phyloP scores from a whole-genome alignment of 2,888 invertebrate genomes.

The Athetis lepigone region DNA sequence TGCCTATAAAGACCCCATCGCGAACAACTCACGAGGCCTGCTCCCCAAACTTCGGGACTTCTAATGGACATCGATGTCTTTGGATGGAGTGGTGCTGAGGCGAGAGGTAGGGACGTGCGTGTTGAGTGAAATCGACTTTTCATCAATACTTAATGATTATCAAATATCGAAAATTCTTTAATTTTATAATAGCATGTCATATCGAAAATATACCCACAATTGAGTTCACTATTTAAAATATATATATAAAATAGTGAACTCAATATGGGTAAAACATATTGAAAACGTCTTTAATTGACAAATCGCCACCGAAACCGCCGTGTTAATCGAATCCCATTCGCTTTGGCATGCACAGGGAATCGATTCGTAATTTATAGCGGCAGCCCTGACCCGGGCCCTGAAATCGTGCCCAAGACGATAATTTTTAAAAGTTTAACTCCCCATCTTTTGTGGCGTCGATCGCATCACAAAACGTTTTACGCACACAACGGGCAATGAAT shows the following conservation, averaged over 20 bases:
- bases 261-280: constrained; percentile 17
- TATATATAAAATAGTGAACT: constrained; percentile 16
- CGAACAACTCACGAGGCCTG: constrained; percentile 41
- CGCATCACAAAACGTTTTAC: constrained; percentile 68
- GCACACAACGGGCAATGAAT: constrained; percentile 73
- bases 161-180: too few species aligned
- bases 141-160: neutral
- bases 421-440: constrained; percentile 70
- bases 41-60: constrained; percentile 43
- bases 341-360: constrained; percentile 63
- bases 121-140: constrained; percentile 1
- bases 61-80: constrained; percentile 51
- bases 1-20: constrained; percentile 45
- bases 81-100: constrained; percentile 15
- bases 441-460: constrained; percentile 59
- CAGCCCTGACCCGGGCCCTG: constrained; percentile 57
- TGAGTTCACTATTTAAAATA: too few species aligned
- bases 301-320: constrained; percentile 27
- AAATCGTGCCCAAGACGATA: constrained; percentile 65
- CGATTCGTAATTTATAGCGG: constrained; percentile 59
- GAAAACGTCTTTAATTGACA: constrained; percentile 37
- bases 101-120: constrained; percentile 3
- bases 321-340: constrained; percentile 54
- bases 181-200: too few species aligned
- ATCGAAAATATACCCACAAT: too few species aligned